Conservation (phyloP, 1,140 invertebrate species). For the Drosophila santomea region DNA sequence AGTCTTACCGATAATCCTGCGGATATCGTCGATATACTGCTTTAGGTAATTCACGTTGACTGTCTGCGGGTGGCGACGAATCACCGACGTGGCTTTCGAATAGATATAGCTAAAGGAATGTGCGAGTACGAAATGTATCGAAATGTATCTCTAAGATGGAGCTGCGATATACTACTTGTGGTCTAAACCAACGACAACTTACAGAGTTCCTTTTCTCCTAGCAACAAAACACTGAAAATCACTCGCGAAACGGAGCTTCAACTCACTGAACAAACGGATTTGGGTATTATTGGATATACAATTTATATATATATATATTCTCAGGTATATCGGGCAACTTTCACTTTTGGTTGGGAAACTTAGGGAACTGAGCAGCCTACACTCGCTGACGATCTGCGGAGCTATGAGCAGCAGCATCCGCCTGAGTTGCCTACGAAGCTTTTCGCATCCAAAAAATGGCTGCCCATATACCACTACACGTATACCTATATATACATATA, state of each 20-base stretch:
- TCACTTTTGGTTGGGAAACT: conserved; percentile 15
- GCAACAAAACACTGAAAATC: conserved; percentile 24
- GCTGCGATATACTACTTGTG: conserved; percentile 34
- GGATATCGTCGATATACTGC: conserved; percentile 85
- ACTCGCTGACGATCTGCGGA: conserved; percentile 85
- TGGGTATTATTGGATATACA: not conserved
- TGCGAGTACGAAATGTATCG: conserved; percentile 55
- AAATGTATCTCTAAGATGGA: conserved; percentile 53
- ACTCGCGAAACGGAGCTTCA: conserved; percentile 42
- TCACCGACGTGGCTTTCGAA: conserved; percentile 35
- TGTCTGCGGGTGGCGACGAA: conserved; percentile 60
- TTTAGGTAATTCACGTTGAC: conserved; percentile 85
- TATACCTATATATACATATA: not conserved
- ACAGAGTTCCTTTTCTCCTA: conserved; percentile 38
- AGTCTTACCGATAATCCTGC: conserved; percentile 85
- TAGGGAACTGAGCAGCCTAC: conserved; percentile 69
- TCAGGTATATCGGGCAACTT: not conserved
- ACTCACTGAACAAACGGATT: conserved; percentile 18
- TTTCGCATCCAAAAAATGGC: conserved; percentile 64
- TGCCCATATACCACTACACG: not conserved
- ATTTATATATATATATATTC: not conserved
- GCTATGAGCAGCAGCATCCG: conserved; percentile 76
- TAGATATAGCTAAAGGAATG: conserved; percentile 29
- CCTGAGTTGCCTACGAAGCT: conserved; percentile 77
- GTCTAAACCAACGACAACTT: conserved; percentile 43